Evolutionary conservation across 30 jellyfish, hydroid and myxozoan genomes (phyloP).

Genomic region (Hydractinia symbiolongicarpus): DNA sequence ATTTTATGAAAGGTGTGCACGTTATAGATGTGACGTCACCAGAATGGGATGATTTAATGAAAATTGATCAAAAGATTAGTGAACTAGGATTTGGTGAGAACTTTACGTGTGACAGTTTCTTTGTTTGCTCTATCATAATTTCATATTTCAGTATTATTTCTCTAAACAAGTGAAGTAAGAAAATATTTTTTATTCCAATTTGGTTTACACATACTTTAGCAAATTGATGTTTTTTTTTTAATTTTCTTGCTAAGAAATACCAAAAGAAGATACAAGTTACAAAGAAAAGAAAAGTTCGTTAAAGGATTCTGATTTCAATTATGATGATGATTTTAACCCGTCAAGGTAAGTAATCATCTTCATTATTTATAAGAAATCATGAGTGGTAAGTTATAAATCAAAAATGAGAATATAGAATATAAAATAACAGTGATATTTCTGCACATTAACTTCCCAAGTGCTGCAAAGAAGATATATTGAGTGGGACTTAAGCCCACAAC

Average conservation of each 20-base stretch:
- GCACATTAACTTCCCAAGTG: too few species aligned
- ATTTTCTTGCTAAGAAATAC: conserved; percentile 35
- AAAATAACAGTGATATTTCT: too few species aligned
- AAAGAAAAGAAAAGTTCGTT: conserved; percentile 10
- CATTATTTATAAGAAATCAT: too few species aligned
- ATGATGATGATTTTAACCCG: conserved; percentile 64
- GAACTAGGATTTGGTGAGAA: conserved; percentile 77
- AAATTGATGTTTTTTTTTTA: too few species aligned
- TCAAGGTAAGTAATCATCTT: conserved; percentile 24
- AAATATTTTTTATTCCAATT: too few species aligned
- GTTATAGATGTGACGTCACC: conserved; percentile 64
- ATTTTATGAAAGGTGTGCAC: not conserved
- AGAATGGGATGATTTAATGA: conserved; percentile 85
- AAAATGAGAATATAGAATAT: too few species aligned
- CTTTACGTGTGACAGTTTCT: not conserved
- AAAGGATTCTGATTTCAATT: conserved; percentile 41
- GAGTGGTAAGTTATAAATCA: too few species aligned
- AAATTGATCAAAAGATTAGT: conserved; percentile 73
- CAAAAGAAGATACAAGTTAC: conserved; percentile 41
- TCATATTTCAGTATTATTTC: too few species aligned
- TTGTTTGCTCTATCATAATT: too few species aligned
- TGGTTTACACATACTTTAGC: too few species aligned
- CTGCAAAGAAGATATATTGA: not conserved
- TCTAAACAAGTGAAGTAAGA: too few species aligned
- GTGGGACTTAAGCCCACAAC: too few species aligned